A percentile compares a stretch with the other conserved stretches of the same genome.
Evolutionary conservation across 2,797 vertebrate genomes (phyloP).

Genomic region (Orestias chungarensis): DNA sequence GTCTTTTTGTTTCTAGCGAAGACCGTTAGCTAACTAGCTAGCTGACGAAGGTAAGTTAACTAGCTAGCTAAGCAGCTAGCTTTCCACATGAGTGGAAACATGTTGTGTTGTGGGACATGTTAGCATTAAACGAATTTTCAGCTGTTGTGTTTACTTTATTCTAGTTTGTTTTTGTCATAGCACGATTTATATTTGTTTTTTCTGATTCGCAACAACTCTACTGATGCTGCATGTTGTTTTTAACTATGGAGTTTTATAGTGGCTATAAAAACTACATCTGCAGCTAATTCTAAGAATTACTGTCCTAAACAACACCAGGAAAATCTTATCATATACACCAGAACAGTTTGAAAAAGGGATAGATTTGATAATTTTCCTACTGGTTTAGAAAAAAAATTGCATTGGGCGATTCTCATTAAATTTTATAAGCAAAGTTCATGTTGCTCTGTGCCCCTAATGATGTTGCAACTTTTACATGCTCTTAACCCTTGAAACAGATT

Average conservation of each 20-base stretch:
- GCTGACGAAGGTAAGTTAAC: too few species aligned
- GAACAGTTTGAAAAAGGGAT: too few species aligned
- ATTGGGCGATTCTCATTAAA: background rate
- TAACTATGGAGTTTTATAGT: too few species aligned
- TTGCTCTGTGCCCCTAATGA: background rate
- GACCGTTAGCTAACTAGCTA: conserved; percentile 10
- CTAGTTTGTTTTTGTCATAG: too few species aligned
- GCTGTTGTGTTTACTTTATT: too few species aligned
- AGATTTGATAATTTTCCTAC: background rate
- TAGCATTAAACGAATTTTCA: background rate
- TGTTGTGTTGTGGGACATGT: background rate
- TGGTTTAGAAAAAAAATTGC: background rate
- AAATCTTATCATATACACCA: too few species aligned
- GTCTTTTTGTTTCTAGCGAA: background rate
- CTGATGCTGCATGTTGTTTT: too few species aligned
- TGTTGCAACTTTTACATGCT: too few species aligned
- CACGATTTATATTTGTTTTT: background rate
- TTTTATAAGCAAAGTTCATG: background rate
- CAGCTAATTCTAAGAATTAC: too few species aligned
- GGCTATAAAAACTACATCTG: too few species aligned
- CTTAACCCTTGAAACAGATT: background rate
- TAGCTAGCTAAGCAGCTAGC: conserved; percentile 27
- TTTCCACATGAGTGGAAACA: background rate
- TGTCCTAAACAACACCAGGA: too few species aligned
- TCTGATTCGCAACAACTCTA: background rate